phyloP scores from a whole-genome alignment of 2,113 vertebrate species.

The Atrichornis clamosus region DNA sequence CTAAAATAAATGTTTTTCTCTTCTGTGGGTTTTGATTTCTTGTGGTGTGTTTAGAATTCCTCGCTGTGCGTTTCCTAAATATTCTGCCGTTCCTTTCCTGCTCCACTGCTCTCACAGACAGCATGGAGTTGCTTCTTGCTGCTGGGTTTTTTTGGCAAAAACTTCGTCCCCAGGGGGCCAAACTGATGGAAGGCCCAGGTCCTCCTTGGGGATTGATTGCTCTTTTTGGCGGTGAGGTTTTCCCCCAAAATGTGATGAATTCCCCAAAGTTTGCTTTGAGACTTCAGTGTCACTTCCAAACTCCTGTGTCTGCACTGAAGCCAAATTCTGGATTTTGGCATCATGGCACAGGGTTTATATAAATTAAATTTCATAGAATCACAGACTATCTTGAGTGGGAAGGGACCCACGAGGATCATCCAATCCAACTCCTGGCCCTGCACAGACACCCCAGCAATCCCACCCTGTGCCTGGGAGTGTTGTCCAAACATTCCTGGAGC shows the following conservation, averaged over 20 bases:
- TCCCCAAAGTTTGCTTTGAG: background rate
- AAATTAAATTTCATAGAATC: background rate
- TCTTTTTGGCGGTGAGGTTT: background rate
- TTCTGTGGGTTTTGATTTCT: background rate
- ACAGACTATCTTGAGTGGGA: background rate
- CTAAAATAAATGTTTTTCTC: slow-evolving; percentile 34
- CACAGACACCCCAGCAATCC: background rate
- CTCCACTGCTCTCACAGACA: accelerated
- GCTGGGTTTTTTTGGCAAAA: background rate
- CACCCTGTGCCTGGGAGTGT: background rate
- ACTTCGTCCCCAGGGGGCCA: accelerated
- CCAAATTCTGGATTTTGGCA: background rate
- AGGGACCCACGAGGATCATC: background rate
- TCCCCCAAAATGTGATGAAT: background rate
- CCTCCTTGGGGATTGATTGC: background rate
- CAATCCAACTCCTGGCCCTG: background rate
- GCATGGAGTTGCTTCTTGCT: background rate
- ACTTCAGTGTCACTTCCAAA: background rate
- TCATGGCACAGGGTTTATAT: accelerated
- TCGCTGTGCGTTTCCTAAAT: background rate
- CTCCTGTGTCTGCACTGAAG: background rate
- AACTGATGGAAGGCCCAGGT: background rate
- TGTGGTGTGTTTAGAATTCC: background rate
- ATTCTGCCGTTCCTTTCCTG: background rate
- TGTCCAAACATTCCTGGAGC: background rate